Evolutionary conservation across 2,113 vertebrate genomes (phyloP).

Genomic region (Percina caprodes): DNA sequence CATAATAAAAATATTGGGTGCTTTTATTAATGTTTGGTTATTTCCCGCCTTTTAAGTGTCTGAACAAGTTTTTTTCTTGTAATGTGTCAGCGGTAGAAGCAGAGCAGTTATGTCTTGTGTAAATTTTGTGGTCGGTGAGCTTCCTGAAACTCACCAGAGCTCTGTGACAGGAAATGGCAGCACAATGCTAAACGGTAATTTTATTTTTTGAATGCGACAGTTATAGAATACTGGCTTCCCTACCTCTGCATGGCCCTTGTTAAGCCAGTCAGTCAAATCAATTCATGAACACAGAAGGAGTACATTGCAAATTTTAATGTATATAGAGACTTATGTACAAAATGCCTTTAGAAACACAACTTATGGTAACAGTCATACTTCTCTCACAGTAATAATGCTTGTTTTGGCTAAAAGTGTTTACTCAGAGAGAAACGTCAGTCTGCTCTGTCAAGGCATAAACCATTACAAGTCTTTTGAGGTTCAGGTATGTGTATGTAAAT

Average conservation of each 20-base stretch:
- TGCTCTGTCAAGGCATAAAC: slow-evolving; percentile 42
- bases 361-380: slow-evolving; percentile 43
- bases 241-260: neutral
- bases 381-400: slow-evolving; percentile 28
- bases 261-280: neutral
- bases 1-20: slow-evolving; percentile 65
- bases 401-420: neutral
- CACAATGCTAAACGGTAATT: neutral
- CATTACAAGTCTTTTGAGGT: neutral
- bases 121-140: slow-evolving; percentile 3
- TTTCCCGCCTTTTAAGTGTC: neutral
- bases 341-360: slow-evolving; percentile 38
- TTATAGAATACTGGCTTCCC: neutral
- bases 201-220: too few species aligned
- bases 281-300: neutral
- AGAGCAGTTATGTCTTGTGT: neutral
- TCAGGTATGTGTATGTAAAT: slow-evolving; percentile 14
- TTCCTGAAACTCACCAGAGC: slow-evolving; percentile 19
- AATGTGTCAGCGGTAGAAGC: too few species aligned
- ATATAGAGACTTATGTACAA: slow-evolving; percentile 41
- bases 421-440: neutral
- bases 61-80: neutral
- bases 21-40: slow-evolving; percentile 38
- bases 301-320: slow-evolving; percentile 37
- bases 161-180: neutral